Percentiles rank a stretch among this genome's conserved stretches.
These are phyloP conservation scores for Drosophila austrosaltans DNA, from an alignment of 2,888 invertebrate species.

Conservation along the genomic window DNA sequence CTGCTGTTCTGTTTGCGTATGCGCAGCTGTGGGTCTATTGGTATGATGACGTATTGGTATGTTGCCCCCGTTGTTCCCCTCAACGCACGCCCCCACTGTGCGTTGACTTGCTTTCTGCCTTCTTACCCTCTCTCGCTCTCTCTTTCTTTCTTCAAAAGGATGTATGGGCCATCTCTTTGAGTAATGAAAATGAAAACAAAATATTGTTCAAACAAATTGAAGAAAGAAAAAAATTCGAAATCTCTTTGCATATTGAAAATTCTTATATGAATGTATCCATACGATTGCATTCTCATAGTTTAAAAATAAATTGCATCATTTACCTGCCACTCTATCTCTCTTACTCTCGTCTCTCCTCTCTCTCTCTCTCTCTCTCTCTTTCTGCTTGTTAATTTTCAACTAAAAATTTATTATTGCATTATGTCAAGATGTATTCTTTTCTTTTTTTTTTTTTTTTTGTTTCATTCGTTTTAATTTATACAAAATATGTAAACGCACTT, in stretches of 20 bases:
- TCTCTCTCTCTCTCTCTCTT: not conserved
- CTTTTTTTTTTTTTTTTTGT: conserved; percentile 49
- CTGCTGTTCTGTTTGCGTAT: conserved; percentile 39
- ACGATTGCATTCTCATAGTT: conserved; percentile 27
- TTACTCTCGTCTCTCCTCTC: not conserved
- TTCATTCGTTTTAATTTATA: conserved; percentile 27
- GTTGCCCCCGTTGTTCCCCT: conserved; percentile 11
- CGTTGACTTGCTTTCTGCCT: not conserved
- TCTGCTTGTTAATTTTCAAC: conserved; percentile 29
- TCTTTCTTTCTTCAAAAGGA: not conserved
- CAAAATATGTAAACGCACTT: conserved; percentile 47
- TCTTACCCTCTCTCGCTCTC: not conserved
- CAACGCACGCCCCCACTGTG: not conserved
- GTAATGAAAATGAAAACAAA: conserved; percentile 73
- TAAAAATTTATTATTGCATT: conserved; percentile 61
- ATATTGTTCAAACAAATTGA: conserved; percentile 46
- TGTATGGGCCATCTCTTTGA: conserved; percentile 36
- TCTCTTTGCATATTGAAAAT: not conserved
- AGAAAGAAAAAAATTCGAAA: not conserved
- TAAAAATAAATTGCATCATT: conserved; percentile 53
- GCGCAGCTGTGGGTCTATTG: conserved; percentile 50
- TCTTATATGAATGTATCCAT: conserved; percentile 13
- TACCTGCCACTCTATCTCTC: conserved; percentile 33
- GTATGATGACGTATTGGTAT: conserved; percentile 61
- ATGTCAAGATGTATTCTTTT: conserved; percentile 56